Conservation (phyloP, 2,888 invertebrate species). For the Apamea crenata region DNA sequence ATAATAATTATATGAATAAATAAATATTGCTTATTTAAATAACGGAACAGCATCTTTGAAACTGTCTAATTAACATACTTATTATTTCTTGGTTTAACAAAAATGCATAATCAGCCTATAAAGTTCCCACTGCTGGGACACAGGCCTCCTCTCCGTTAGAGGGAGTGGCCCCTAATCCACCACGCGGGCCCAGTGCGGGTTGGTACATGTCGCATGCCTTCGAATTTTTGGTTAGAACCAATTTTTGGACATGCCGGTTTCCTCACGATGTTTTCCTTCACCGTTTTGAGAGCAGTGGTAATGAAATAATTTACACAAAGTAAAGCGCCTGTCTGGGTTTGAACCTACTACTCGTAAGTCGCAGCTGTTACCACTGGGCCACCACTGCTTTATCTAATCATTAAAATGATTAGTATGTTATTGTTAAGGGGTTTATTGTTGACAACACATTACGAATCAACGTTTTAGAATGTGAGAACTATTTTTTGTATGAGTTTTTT, state of each 20-base stretch:
- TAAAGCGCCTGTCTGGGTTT: neutral
- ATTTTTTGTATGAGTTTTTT: neutral
- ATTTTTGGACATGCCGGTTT: too few species aligned
- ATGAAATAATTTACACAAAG: neutral
- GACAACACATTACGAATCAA: too few species aligned
- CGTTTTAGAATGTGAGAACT: slow-evolving; percentile 2
- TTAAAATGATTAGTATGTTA: neutral
- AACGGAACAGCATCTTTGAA: neutral
- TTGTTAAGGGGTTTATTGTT: neutral
- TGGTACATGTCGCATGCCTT: too few species aligned
- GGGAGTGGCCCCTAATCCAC: too few species aligned
- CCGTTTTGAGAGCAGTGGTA: too few species aligned
- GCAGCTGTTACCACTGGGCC: too few species aligned
- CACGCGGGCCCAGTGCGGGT: too few species aligned
- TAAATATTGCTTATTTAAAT: neutral
- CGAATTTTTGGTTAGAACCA: too few species aligned
- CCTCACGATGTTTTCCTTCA: too few species aligned
- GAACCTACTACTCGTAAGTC: neutral
- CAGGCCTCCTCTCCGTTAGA: too few species aligned
- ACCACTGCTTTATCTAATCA: neutral
- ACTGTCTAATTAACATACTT: neutral
- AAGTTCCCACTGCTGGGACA: neutral
- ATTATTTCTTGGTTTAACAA: neutral
- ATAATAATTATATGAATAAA: too few species aligned
- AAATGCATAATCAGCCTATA: too few species aligned